A percentile compares a stretch with the other conserved stretches of the same genome.
phyloP scores from a whole-genome alignment of 1,140 invertebrate genomes.

The Meloidogyne exigua region DNA sequence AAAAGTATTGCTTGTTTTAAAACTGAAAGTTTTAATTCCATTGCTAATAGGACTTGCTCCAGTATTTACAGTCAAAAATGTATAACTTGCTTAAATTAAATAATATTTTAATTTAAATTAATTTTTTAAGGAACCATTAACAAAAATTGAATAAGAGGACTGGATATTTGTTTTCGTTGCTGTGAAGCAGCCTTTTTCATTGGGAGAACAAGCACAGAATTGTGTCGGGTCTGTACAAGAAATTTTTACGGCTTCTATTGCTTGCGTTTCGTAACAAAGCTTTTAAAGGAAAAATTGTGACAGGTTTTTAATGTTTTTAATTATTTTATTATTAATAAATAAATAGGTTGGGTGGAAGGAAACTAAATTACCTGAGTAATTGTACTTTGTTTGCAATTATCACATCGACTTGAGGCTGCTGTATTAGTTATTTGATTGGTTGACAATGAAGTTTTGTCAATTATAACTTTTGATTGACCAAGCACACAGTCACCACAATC shows the following conservation, averaged over 20 bases:
- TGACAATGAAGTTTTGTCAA: background rate
- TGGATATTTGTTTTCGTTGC: background rate
- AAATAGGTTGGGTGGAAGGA: too few species aligned
- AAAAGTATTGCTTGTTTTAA: background rate
- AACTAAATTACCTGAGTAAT: background rate
- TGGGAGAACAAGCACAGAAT: background rate
- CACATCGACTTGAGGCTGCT: background rate
- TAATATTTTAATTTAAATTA: too few species aligned
- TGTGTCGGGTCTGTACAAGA: background rate
- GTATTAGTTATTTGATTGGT: background rate
- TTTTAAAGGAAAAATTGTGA: background rate
- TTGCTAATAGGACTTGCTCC: background rate
- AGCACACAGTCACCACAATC: background rate
- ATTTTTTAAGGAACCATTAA: too few species aligned
- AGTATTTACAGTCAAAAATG: background rate
- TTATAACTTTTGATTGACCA: background rate
- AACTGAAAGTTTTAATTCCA: background rate
- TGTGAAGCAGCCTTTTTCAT: conserved; percentile 1
- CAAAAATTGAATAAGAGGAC: background rate
- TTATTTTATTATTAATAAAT: too few species aligned
- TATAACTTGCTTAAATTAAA: background rate
- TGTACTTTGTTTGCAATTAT: background rate
- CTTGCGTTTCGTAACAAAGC: background rate
- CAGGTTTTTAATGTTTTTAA: background rate
- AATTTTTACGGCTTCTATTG: background rate